Conservation (phyloP, 2,888 invertebrate species). For the Coenonympha glycerion region DNA sequence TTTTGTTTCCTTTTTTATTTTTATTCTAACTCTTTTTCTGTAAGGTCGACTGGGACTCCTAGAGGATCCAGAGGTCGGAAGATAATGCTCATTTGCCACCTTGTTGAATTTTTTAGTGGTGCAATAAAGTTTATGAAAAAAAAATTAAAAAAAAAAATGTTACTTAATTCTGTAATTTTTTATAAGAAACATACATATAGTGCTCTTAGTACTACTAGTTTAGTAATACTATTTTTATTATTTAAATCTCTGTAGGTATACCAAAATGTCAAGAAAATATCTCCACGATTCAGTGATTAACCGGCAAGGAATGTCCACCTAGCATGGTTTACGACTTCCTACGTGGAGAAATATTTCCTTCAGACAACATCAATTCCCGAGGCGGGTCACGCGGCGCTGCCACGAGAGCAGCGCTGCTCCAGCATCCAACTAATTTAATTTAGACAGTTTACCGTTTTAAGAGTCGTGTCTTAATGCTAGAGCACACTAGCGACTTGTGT, state of each 20-base stretch:
- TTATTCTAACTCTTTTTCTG: too few species aligned
- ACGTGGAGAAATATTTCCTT: constrained; percentile 28
- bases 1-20: too few species aligned
- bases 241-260: background rate
- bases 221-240: too few species aligned
- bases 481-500: background rate
- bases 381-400: constrained; percentile 43
- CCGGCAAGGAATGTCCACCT: constrained; percentile 31
- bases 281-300: constrained; percentile 26
- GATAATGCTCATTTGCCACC: too few species aligned
- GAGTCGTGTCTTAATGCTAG: constrained; percentile 39
- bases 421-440: constrained; percentile 55
- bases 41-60: too few species aligned
- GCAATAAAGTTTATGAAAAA: too few species aligned
- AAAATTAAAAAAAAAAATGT: too few species aligned
- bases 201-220: too few species aligned
- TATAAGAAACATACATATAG: too few species aligned
- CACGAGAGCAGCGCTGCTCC: constrained; percentile 38
- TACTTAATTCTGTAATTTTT: too few species aligned
- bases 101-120: too few species aligned
- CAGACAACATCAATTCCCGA: constrained; percentile 34
- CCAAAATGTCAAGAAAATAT: constrained; percentile 3
- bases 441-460: constrained; percentile 60
- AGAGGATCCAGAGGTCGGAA: too few species aligned
- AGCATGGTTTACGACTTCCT: constrained; percentile 33